phyloP scores from a whole-genome alignment of 2,113 vertebrate species.

The Melanostigma gelatinosum region DNA sequence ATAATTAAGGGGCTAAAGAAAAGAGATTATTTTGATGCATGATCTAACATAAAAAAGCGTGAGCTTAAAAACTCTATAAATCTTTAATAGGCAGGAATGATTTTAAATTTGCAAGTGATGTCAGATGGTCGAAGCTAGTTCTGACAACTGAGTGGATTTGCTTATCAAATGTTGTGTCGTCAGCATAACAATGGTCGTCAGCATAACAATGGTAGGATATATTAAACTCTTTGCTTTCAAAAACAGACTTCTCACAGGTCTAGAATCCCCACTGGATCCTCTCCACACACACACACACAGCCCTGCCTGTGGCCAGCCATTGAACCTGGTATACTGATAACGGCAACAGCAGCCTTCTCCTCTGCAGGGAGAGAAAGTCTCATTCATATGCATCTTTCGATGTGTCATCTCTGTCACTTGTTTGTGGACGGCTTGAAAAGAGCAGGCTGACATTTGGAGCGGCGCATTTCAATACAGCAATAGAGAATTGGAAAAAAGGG shows the following conservation, averaged over 20 bases:
- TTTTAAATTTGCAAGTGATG: not conserved
- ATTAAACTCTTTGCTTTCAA: not conserved
- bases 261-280: not conserved
- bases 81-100: not conserved
- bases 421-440: slow-evolving; percentile 56
- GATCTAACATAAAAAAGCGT: not conserved
- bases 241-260: not conserved
- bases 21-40: not conserved
- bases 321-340: slow-evolving; percentile 62
- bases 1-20: not conserved
- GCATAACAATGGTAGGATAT: not conserved
- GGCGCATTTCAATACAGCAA: slow-evolving; percentile 37
- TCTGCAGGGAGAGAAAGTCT: slow-evolving; percentile 45
- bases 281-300: not conserved
- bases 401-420: slow-evolving; percentile 52
- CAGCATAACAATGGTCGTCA: not conserved
- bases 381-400: slow-evolving; percentile 61
- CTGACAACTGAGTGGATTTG: not conserved
- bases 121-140: too few species aligned
- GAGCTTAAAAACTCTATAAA: not conserved
- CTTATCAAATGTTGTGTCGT: not conserved
- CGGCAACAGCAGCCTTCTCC: slow-evolving; percentile 50
- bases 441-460: slow-evolving; percentile 60
- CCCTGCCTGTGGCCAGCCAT: slow-evolving; percentile 35
- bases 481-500: not conserved